Evolutionary conservation across 2,888 invertebrate genomes (phyloP).

Genomic region (Drosophila merina): DNA sequence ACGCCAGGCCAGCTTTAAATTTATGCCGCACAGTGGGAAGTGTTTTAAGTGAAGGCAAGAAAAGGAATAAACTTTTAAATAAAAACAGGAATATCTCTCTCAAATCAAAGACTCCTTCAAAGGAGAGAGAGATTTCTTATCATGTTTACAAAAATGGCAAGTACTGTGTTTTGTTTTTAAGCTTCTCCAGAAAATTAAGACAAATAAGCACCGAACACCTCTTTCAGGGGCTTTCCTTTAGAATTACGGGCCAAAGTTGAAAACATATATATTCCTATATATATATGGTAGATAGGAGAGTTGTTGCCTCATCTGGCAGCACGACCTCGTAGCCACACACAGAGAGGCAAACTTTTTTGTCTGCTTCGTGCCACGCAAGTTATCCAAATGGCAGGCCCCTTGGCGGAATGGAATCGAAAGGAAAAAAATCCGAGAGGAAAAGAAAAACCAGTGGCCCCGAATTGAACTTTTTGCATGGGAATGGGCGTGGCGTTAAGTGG

Average conservation of each 20-base stretch:
- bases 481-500: slow-evolving; percentile 63
- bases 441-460: slow-evolving; percentile 41
- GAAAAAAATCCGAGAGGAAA: slow-evolving; percentile 10
- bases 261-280: not conserved
- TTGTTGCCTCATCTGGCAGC: slow-evolving; percentile 56
- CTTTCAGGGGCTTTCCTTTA: slow-evolving; percentile 1
- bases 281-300: slow-evolving; percentile 2
- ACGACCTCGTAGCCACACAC: slow-evolving; percentile 44
- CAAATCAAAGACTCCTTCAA: no score
- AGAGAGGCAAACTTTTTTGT: slow-evolving; percentile 45
- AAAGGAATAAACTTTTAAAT: not conserved
- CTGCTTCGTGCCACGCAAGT: slow-evolving; percentile 44
- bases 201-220: slow-evolving; percentile 10
- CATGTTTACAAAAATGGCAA: slow-evolving; percentile 2
- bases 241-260: not conserved
- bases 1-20: slow-evolving; percentile 24
- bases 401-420: slow-evolving; percentile 7
- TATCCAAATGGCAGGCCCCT: slow-evolving; percentile 34
- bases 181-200: slow-evolving; percentile 31
- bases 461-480: slow-evolving; percentile 59
- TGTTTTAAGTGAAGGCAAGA: not conserved
- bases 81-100: no score
- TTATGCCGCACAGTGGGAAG: slow-evolving; percentile 21
- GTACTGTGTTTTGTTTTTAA: slow-evolving; percentile 13
- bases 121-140: not conserved